A percentile compares a stretch with the other conserved stretches of the same genome.
phyloP scores from a whole-genome alignment of 2,113 vertebrate genomes.

The Indri indri region DNA sequence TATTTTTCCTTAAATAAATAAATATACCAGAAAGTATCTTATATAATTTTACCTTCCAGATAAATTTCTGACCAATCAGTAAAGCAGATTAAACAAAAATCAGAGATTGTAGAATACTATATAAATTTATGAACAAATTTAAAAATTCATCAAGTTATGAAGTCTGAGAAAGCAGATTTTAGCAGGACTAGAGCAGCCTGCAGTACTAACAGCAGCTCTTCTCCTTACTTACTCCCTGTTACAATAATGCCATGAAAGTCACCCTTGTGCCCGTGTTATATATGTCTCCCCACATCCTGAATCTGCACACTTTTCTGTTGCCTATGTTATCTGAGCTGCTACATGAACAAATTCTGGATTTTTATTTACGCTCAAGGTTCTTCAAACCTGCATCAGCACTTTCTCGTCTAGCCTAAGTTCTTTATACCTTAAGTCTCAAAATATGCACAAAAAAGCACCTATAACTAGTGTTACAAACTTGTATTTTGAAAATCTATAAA shows the following conservation, averaged over 20 bases:
- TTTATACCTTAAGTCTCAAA: not conserved
- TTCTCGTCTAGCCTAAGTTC: not conserved
- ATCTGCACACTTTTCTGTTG: not conserved
- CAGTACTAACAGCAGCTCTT: not conserved
- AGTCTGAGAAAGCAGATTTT: not conserved
- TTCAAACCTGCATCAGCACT: not conserved
- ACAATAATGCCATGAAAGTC: not conserved
- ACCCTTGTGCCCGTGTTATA: not conserved
- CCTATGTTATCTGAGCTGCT: not conserved
- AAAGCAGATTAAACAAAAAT: not conserved
- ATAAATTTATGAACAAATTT: not conserved
- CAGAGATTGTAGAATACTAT: not conserved
- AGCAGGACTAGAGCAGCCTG: not conserved
- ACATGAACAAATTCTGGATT: not conserved
- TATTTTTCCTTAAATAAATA: slow-evolving; percentile 13
- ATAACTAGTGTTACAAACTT: not conserved
- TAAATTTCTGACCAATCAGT: not conserved
- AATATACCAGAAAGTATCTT: not conserved
- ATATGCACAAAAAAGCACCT: not conserved
- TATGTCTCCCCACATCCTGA: not conserved
- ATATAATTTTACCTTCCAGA: not conserved
- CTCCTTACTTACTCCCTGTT: not conserved
- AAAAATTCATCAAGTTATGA: not conserved
- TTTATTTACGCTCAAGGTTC: not conserved
- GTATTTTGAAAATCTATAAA: not conserved